Evolutionary conservation across 2,113 vertebrate species (phyloP).

Genomic region (Brienomyrus brachyistius): DNA sequence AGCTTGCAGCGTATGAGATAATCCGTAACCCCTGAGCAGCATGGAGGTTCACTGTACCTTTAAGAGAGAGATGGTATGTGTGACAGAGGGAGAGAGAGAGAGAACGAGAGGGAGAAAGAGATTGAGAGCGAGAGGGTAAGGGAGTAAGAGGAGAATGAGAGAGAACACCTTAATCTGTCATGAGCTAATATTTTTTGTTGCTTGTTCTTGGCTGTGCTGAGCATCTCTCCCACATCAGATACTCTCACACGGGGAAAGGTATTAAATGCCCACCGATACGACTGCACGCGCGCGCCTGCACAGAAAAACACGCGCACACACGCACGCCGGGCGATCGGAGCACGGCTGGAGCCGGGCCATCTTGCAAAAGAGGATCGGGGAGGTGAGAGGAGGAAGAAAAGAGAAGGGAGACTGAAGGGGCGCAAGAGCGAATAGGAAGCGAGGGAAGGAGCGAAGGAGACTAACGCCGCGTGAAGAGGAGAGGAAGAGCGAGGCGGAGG

Average conservation of each 20-base stretch:
- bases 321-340: constrained; percentile 31
- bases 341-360: constrained; percentile 16
- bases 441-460: constrained; percentile 39
- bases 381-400: constrained; percentile 36
- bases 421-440: constrained; percentile 54
- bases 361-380: constrained; percentile 27
- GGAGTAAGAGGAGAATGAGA: constrained; percentile 37
- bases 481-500: constrained; percentile 32
- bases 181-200: constrained; percentile 38
- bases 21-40: neutral
- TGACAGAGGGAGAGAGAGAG: constrained; percentile 20
- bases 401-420: constrained; percentile 44
- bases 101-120: constrained; percentile 34
- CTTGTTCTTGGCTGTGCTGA: constrained; percentile 45
- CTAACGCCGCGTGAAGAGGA: constrained; percentile 44
- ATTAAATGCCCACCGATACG: constrained; percentile 28
- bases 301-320: constrained; percentile 40
- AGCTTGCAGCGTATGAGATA: neutral
- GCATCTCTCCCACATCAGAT: constrained; percentile 46
- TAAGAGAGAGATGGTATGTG: constrained; percentile 21
- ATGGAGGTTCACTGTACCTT: constrained; percentile 21
- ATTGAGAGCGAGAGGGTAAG: constrained; percentile 43
- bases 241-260: constrained; percentile 26
- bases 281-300: constrained; percentile 18
- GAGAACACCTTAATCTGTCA: constrained; percentile 49